Evolutionary conservation across 2,797 vertebrate genomes (phyloP).

Genomic region (Urosaurus nigricauda): DNA sequence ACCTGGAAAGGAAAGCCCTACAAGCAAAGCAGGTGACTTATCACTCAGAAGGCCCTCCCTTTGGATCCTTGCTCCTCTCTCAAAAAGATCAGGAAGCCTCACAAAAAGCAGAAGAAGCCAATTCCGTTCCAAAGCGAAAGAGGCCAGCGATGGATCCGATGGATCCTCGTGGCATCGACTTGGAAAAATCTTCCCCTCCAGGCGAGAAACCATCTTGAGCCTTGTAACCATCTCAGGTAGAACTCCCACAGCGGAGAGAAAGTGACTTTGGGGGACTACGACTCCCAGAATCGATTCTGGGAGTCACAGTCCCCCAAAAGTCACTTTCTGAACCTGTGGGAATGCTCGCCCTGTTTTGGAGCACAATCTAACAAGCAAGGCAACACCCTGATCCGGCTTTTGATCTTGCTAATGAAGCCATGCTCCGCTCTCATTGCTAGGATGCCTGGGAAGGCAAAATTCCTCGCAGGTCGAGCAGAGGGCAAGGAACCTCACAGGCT

Average conservation of each 20-base stretch:
- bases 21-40: neutral
- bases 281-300: too few species aligned
- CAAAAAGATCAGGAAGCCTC: neutral
- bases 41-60: neutral
- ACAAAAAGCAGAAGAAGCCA: neutral
- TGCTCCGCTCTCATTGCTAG: neutral
- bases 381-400: constrained; percentile 65
- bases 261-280: too few species aligned
- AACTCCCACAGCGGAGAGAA: too few species aligned
- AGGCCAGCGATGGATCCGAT: neutral
- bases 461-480: neutral
- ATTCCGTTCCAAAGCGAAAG: constrained; percentile 7
- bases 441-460: constrained; percentile 24
- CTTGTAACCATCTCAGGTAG: too few species aligned
- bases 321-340: constrained; percentile 39
- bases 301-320: too few species aligned
- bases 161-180: neutral
- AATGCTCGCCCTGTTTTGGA: constrained; percentile 39
- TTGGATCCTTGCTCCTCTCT: neutral
- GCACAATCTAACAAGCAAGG: constrained; percentile 54
- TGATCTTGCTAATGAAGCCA: constrained; percentile 69
- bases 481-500: neutral
- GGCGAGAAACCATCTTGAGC: neutral
- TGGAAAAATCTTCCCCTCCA: neutral
- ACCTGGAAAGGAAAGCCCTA: neutral